Evolutionary conservation across 1,140 invertebrate genomes (phyloP).

Genomic region (Drosophila watanabei): DNA sequence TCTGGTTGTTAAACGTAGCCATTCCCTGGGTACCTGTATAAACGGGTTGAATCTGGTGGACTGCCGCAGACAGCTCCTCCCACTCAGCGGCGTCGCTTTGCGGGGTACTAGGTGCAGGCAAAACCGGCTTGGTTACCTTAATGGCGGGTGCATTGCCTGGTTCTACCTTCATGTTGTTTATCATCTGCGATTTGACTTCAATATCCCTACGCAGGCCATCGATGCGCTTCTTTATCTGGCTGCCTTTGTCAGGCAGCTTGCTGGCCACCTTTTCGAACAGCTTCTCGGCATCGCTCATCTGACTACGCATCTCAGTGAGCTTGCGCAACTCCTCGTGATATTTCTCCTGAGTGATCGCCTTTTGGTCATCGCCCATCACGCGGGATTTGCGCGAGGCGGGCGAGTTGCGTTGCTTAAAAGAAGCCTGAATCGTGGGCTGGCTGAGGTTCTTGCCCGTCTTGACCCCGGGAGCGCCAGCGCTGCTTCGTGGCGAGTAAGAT

Average conservation of each 20-base stretch:
- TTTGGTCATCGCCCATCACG: conserved; percentile 15
- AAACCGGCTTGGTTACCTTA: conserved; percentile 12
- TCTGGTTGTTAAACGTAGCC: conserved; percentile 80
- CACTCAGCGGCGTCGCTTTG: conserved; percentile 26
- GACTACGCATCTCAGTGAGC: conserved; percentile 45
- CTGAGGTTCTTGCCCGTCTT: conserved; percentile 47
- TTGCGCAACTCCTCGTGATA: conserved; percentile 60
- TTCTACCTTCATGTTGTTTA: conserved; percentile 45
- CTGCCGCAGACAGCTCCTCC: conserved; percentile 62
- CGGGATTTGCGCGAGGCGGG: neutral
- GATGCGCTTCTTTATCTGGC: conserved; percentile 63
- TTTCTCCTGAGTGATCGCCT: conserved; percentile 44
- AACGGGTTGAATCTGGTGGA: conserved; percentile 70
- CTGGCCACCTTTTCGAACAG: conserved; percentile 60
- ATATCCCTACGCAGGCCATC: conserved; percentile 51
- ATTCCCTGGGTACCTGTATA: conserved; percentile 72
- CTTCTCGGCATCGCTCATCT: conserved; percentile 55
- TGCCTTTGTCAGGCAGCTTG: conserved; percentile 71
- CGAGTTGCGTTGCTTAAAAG: conserved; percentile 14
- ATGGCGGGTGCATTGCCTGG: conserved; percentile 1
- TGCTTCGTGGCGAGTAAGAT: conserved; percentile 33
- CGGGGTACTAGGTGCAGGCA: neutral
- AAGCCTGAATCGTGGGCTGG: conserved; percentile 70
- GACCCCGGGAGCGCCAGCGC: conserved; percentile 20
- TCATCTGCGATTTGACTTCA: conserved; percentile 16